These are phyloP conservation scores for Papilio gigon DNA, from an alignment of 2,888 invertebrate species.

Conservation along the genomic window DNA sequence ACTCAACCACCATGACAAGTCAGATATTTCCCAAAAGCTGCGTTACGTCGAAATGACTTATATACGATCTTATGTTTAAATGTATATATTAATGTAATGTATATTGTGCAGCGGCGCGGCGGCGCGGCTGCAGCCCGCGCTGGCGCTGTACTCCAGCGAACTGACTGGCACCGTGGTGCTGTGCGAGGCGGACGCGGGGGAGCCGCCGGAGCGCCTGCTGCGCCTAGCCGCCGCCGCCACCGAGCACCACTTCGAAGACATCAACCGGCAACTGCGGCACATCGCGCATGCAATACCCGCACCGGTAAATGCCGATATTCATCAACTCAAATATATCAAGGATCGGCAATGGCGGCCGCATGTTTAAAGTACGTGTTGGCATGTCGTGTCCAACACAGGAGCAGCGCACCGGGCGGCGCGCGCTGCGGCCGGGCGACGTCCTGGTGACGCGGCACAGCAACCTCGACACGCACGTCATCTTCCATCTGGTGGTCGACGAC, in stretches of 20 bases:
- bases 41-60: no score
- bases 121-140: conserved; percentile 94
- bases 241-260: conserved; percentile 96
- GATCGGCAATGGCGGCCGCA: no score
- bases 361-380: background rate
- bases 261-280: conserved; percentile 92
- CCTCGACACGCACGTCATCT: conserved; percentile 96
- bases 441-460: conserved; percentile 95
- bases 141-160: conserved; percentile 96
- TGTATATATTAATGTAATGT: background rate
- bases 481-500: conserved; percentile 94
- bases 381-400: conserved; percentile 53
- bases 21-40: conserved; percentile 37
- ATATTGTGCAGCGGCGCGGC: conserved; percentile 79
- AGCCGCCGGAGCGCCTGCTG: conserved; percentile 84
- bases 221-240: conserved; percentile 77
- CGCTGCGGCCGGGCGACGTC: conserved; percentile 91
- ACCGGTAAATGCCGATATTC: conserved; percentile 69
- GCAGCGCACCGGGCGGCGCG: conserved; percentile 66
- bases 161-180: conserved; percentile 94
- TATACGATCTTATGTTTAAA: no score
- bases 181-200: conserved; percentile 50
- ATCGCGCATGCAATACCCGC: conserved; percentile 83
- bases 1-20: conserved; percentile 59
- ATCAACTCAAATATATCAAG: no score